A percentile compares a stretch with the other conserved stretches of the same genome.
These are phyloP conservation scores for Elmis aenea DNA, from an alignment of 2,888 invertebrate species.

Conservation along the genomic window DNA sequence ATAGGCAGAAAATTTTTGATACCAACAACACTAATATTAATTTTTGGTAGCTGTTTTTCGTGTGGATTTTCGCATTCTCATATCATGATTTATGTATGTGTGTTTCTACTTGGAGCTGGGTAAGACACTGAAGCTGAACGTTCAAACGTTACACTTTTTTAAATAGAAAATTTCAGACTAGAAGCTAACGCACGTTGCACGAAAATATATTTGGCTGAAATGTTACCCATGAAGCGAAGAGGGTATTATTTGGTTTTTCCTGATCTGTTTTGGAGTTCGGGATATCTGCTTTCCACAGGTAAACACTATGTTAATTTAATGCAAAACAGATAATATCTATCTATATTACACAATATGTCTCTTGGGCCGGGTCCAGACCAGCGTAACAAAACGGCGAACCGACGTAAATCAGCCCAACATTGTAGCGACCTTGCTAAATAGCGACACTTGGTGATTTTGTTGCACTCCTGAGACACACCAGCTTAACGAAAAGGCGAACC, in stretches of 20 bases:
- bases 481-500: too few relatives aligned
- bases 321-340: neutral
- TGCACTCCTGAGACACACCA: too few relatives aligned
- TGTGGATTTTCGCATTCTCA: slow-evolving; percentile 43
- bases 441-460: too few relatives aligned
- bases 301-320: slow-evolving; percentile 11
- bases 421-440: too few relatives aligned
- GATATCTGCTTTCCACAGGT: slow-evolving; percentile 37
- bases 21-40: slow-evolving; percentile 37
- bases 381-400: too few relatives aligned
- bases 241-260: slow-evolving; percentile 40
- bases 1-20: slow-evolving; percentile 43
- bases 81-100: slow-evolving; percentile 37
- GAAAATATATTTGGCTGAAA: slow-evolving; percentile 45
- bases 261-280: slow-evolving; percentile 42
- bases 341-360: neutral
- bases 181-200: slow-evolving; percentile 38
- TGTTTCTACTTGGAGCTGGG: slow-evolving; percentile 45
- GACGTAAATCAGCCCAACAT: neutral
- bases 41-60: slow-evolving; percentile 41
- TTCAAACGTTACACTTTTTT: slow-evolving; percentile 1
- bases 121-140: slow-evolving; percentile 29
- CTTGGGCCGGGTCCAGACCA: neutral
- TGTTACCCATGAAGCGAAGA: slow-evolving; percentile 40
- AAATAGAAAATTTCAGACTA: slow-evolving; percentile 33